phyloP scores from a whole-genome alignment of 1,140 invertebrate species.

The Drosophila asahinai region DNA sequence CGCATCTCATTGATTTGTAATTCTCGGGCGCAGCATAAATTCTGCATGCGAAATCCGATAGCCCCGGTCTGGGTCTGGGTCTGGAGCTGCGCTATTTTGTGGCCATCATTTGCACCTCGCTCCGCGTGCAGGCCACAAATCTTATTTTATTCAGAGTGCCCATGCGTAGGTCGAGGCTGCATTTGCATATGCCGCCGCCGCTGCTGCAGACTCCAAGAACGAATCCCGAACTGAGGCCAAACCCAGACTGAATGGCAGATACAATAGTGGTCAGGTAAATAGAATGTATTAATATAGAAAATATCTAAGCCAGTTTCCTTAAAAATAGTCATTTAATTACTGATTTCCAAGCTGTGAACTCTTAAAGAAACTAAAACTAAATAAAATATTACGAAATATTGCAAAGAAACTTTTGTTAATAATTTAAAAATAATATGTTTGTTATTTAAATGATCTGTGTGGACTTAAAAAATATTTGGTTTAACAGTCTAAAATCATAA shows the following conservation, averaged over 20 bases:
- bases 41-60: constrained; percentile 81
- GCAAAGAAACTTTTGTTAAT: too few relatives aligned
- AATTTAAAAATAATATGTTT: too few relatives aligned
- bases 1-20: constrained; percentile 83
- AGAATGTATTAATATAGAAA: not conserved
- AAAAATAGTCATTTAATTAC: not conserved
- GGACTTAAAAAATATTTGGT: too few relatives aligned
- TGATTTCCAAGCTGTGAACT: not conserved
- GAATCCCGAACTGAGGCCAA: constrained; percentile 22
- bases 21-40: constrained; percentile 75
- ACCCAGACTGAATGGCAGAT: constrained; percentile 34
- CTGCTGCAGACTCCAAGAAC: constrained; percentile 25
- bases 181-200: constrained; percentile 71
- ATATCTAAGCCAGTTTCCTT: too few relatives aligned
- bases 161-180: constrained; percentile 68
- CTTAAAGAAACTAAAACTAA: too few relatives aligned
- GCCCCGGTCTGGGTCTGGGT: constrained; percentile 29
- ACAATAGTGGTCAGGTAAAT: constrained; percentile 1
- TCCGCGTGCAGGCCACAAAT: constrained; percentile 69
- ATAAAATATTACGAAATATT: too few relatives aligned
- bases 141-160: constrained; percentile 73
- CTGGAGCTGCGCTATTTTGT: constrained; percentile 42
- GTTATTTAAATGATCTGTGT: too few relatives aligned
- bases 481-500: too few relatives aligned
- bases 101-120: constrained; percentile 77